Base-by-base conservation (phyloP, 2,888 invertebrate genomes). In the Dorcus hopei region DNA sequence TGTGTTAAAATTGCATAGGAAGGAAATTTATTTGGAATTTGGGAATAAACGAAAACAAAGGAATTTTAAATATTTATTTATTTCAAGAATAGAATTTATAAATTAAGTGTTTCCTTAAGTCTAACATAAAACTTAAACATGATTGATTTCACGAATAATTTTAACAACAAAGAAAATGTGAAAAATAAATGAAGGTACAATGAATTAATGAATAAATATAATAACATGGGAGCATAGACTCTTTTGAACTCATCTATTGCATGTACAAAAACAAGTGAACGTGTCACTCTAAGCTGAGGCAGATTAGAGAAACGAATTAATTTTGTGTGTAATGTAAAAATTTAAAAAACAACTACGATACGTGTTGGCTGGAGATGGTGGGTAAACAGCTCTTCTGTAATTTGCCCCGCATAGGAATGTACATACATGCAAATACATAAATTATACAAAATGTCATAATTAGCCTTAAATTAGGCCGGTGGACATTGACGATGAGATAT, bases 381-480 rank as follows among this genome's bases (percentile, higher is more conserved):
- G 53, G 58, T 51, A 26, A 49, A 49, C 43, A 57, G 45, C 47
- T 59, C 48, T 65, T 65, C 71, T 70, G 57, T 64, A 70, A 73
- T 68, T 73, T 72, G 70, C 69, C 68, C 69, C 45, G 19, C 45
- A 19, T 11, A 73, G 75, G 73, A 75, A 75, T 75, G 74, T 74
- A 73, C 70, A 70, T 68, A 74, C 73, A 73, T 73, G 73, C 72
- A 71, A 72, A 64, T 68, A 70, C 62, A 65, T 38, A 49, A 40
- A 41, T 43, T 68, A 70, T 68, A 68, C 65, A 69, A 65, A 70
- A 70, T 68, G 70, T 68, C 68, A 69, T 73, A 72, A 74, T 71
- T 73, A 73, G 56, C 56, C 74, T 75, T 73, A 73, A 75, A 74
- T 74, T 72, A 74, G 76, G 73, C 75, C 74, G 76, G 76, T 76